Evolutionary conservation across 1,140 invertebrate genomes (phyloP).

Genomic region (Formica exsecta): DNA sequence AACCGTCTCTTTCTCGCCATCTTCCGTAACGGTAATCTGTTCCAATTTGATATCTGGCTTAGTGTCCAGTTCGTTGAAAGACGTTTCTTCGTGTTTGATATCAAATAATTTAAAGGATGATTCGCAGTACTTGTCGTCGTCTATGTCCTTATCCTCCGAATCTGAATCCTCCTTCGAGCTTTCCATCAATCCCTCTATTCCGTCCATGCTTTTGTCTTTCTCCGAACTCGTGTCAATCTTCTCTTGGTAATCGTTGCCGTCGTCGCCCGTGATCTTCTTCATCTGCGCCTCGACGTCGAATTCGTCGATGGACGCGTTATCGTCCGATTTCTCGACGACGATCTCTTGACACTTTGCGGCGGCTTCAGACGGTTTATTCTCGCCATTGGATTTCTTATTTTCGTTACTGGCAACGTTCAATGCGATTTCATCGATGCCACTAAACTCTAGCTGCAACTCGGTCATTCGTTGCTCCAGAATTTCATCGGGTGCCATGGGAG

Average conservation of each 20-base stretch:
- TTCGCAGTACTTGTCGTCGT: conserved; percentile 75
- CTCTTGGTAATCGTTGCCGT: conserved; percentile 84
- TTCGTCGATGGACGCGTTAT: conserved; percentile 82
- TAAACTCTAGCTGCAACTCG: conserved; percentile 85
- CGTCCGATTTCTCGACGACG: conserved; percentile 72
- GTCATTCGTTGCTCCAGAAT: conserved; percentile 83
- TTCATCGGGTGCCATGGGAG: conserved; percentile 84
- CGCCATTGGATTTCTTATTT: conserved; percentile 65
- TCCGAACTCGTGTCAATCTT: conserved; percentile 80
- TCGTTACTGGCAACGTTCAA: conserved; percentile 63
- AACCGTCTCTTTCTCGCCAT: conserved; percentile 20
- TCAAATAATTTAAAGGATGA: conserved; percentile 75
- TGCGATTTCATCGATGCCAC: conserved; percentile 70
- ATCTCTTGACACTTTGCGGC: not conserved
- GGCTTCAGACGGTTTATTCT: conserved; percentile 36
- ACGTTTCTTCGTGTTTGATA: conserved; percentile 44
- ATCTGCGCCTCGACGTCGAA: conserved; percentile 85
- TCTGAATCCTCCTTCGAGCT: conserved; percentile 85
- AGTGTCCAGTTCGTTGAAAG: conserved; percentile 58
- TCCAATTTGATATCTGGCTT: conserved; percentile 17
- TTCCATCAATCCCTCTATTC: conserved; percentile 85
- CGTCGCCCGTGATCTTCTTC: conserved; percentile 84
- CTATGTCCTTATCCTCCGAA: conserved; percentile 80
- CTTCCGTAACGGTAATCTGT: conserved; percentile 1
- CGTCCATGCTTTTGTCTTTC: conserved; percentile 83